Conservation (phyloP, 2,797 vertebrate species). For the Chelmon rostratus region DNA sequence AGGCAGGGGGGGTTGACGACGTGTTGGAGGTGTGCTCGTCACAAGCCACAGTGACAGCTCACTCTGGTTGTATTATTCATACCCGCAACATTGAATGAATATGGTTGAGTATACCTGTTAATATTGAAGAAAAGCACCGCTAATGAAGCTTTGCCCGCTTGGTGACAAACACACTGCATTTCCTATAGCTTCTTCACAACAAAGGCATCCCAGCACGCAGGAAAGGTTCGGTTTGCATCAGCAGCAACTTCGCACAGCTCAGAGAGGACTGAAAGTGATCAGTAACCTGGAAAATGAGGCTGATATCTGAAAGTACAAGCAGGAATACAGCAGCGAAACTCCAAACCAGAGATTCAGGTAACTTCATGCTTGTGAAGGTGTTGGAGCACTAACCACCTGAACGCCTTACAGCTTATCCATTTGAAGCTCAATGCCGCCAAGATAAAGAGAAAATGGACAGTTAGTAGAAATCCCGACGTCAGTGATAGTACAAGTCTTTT, state of each 20-base stretch:
- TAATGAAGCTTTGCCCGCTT: not conserved
- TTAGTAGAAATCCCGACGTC: conserved; percentile 28
- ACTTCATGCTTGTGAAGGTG: conserved; percentile 1
- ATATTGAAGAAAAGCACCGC: not conserved
- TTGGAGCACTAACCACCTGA: not conserved
- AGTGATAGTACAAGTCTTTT: conserved; percentile 13
- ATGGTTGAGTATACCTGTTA: not conserved
- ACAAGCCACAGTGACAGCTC: not conserved
- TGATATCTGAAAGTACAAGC: not conserved
- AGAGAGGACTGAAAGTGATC: not conserved
- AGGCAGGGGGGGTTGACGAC: not conserved
- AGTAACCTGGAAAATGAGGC: not conserved
- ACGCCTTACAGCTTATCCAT: not conserved
- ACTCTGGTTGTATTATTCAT: not conserved
- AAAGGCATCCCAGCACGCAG: not conserved
- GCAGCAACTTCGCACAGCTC: no score
- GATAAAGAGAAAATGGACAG: conserved; percentile 37
- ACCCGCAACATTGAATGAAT: not conserved
- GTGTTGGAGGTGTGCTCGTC: not conserved
- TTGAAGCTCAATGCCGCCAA: conserved; percentile 17
- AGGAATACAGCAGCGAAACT: not conserved
- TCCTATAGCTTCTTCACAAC: not conserved
- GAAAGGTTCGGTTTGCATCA: no score
- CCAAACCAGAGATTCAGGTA: not conserved
- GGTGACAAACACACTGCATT: no score